Evolutionary conservation across 2,113 vertebrate genomes (phyloP), one percentile per base, ranked within the genome.

Genomic region (Zingel zingel): DNA sequence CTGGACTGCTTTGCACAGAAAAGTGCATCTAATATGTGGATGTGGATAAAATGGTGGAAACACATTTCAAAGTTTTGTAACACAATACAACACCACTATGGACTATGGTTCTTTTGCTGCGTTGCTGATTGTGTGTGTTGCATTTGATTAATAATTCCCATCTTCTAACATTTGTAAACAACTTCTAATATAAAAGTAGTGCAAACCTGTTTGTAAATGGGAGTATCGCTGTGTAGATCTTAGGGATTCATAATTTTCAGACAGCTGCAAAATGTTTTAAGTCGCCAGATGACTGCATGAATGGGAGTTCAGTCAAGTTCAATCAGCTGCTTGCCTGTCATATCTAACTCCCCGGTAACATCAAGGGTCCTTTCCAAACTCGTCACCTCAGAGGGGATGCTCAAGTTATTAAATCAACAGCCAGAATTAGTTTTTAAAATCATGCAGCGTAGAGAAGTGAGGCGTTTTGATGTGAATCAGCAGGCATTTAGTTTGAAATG

Each of bases 291-390:
- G 47, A 33, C 15, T 27, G 39, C 39, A 11, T 43, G 23, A 64
- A n/a, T 53, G 66, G 2, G 65, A 43, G 43, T 47, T 65, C 50
- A 62, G 27, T 64, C 13, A 25, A 74, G 62, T 77, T 81, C 39
- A 76, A 53, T 86, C 69, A 77, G 81, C 59, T 2, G n/a, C 69
- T 67, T n/a, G 36, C 21, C 10, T 62, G 43, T 82, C 77, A 54
- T 36, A 51, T 75, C 27, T 19, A 74, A 39, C 36, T 70, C 45
- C 33, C 19, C 15, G 3, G 9, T 12, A 36, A 57, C 30, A 23
- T 76, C 66, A 45, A 64, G 27, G 43, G 56, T 56, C 27, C 64
- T 77, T 83, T 77, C 61, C 64, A 70, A 30, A 43, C 47, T n/a
- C 1, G 12, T 64, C 51, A 53, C 39, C 63, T 63, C 54, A 47